Evolutionary conservation across 2,888 invertebrate genomes (phyloP).

Genomic region (Lithosia quadra): DNA sequence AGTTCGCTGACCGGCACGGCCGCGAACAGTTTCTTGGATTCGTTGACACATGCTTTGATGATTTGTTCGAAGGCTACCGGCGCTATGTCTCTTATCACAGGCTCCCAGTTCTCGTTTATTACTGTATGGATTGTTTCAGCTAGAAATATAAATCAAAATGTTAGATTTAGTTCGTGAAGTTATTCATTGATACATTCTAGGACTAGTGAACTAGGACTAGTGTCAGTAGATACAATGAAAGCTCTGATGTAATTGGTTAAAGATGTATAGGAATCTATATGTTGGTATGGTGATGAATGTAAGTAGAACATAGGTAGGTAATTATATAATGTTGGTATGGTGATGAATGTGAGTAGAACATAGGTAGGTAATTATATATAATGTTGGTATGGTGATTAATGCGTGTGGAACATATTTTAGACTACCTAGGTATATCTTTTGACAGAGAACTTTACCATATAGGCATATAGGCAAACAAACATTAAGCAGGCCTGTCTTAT

Average conservation of each 20-base stretch:
- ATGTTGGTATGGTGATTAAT: too few species aligned
- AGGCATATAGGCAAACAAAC: too few species aligned
- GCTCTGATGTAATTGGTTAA: not conserved
- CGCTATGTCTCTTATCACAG: slow-evolving; percentile 81
- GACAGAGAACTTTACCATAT: too few species aligned
- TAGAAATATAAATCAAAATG: slow-evolving; percentile 49
- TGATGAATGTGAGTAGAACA: too few species aligned
- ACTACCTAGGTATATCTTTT: too few species aligned
- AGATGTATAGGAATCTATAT: not conserved
- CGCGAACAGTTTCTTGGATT: slow-evolving; percentile 78
- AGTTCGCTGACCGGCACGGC: slow-evolving; percentile 71
- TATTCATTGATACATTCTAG: not conserved
- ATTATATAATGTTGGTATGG: not conserved
- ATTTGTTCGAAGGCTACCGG: slow-evolving; percentile 80
- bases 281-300: not conserved
- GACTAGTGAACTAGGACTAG: not conserved
- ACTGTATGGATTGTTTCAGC: slow-evolving; percentile 75
- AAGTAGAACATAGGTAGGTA: not conserved
- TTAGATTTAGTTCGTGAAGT: not conserved
- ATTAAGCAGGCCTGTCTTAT: too few species aligned
- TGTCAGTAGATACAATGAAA: not conserved
- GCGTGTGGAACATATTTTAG: too few species aligned
- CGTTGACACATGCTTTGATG: slow-evolving; percentile 79
- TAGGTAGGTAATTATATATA: too few species aligned
- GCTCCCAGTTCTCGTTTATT: slow-evolving; percentile 82